phyloP scores from a whole-genome alignment of 2,113 vertebrate genomes.

The Calyptomena viridis region DNA sequence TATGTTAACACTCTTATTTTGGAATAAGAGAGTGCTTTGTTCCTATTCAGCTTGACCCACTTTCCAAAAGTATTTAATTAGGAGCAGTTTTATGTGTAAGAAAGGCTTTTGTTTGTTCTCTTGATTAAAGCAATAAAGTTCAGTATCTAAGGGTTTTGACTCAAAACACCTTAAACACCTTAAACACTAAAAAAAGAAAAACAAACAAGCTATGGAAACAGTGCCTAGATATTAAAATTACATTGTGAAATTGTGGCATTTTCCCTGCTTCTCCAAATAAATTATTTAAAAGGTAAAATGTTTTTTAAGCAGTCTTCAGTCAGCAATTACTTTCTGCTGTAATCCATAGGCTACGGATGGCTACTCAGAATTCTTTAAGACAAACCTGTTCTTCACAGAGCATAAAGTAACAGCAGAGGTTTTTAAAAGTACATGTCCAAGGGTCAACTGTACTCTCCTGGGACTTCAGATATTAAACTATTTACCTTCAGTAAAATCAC shows the following conservation, averaged over 20 bases:
- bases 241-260: not conserved
- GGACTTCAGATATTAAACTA: not conserved
- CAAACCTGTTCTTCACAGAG: not conserved
- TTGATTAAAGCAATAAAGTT: conserved; percentile 12
- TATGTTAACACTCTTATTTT: conserved; percentile 21
- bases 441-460: not conserved
- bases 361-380: not conserved
- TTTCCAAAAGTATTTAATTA: conserved; percentile 44
- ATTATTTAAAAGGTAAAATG: not conserved
- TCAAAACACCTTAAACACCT: not conserved
- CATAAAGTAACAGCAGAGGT: not conserved
- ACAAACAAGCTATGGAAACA: not conserved
- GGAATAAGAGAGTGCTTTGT: conserved; percentile 43
- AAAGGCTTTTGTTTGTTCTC: conserved; percentile 37
- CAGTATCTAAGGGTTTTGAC: not conserved
- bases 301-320: not conserved
- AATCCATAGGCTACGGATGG: not conserved
- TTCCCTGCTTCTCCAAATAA: not conserved
- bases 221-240: not conserved
- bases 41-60: conserved; percentile 44
- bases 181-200: not conserved
- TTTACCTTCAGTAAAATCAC: not conserved
- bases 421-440: not conserved
- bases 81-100: conserved; percentile 30
- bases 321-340: not conserved